Evolutionary conservation across 37 sponge, comb jelly and placozoan genomes (phyloP), one percentile per base, ranked within the genome.

Genomic region (Axinella damicornis): DNA sequence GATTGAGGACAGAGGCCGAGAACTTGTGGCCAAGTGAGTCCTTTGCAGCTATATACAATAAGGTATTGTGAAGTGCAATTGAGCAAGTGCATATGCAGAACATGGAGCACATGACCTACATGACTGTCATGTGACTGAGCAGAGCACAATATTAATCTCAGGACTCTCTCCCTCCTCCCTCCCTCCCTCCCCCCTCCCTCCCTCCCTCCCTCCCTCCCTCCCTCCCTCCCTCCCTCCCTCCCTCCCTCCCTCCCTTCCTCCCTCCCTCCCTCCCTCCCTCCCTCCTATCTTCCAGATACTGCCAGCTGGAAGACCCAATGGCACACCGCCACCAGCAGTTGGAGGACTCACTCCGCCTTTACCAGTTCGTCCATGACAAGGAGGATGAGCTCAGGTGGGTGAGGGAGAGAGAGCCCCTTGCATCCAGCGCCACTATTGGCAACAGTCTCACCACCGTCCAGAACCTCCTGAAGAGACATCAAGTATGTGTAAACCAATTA

Each of bases 321-420:
- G 69, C 93, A 27, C 74, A 67, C 11, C 76, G 95, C 18, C 90
- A 78, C n/a, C 74, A 84, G 33, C 91, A 87, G 54, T 74, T 97
- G 57, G 94, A 95, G 31, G 94, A 89, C 63, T 90, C 96, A 0
- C 88, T 85, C 11, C 57, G 78, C 25, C 86, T 93, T n/a, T 92
- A 93, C 30, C 22, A 90, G 80, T 97, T 97, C 77, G 69, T 68
- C 21, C 95, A 95, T 38, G 94, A 97, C 53, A 79, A 90, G 14
- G 92, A 87, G 35, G 98, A 93, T 39, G 98, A 97, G 62, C 37
- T 88, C 69, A 61, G 73, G 16, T 95, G 98, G 95, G 70, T 97
- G 40, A 79, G 76, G 33, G 98, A 95, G 73, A 88, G 85, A 54
- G 84, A 84, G 38, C 93, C 91, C 13, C 74, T 85, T 34, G 96